phyloP scores from a whole-genome alignment of 2,888 invertebrate species.

The Clusia tigrina region DNA sequence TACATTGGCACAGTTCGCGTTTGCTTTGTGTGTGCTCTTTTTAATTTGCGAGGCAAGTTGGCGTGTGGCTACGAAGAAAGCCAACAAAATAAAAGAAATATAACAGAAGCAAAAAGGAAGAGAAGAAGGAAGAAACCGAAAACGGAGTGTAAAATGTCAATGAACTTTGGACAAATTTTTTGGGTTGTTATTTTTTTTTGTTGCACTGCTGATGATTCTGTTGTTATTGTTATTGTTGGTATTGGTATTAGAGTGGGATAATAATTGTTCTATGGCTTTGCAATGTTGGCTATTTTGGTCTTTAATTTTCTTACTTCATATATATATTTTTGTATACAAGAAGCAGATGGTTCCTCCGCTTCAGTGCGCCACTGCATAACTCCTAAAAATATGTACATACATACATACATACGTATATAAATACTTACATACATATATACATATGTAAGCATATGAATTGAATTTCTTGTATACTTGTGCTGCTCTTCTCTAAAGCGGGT shows the following conservation, averaged over 20 bases:
- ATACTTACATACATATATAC: background rate
- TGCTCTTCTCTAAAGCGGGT: background rate
- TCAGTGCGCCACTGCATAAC: too few species aligned
- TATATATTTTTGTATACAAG: background rate
- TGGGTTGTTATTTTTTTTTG: slow-evolving; percentile 25
- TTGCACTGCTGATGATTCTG: slow-evolving; percentile 9
- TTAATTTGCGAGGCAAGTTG: background rate
- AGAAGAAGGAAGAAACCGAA: slow-evolving; percentile 17
- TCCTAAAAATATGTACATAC: background rate
- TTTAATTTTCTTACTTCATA: background rate
- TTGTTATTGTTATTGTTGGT: slow-evolving; percentile 27
- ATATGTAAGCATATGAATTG: background rate
- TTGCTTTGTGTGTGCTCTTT: background rate
- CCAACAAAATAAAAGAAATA: background rate
- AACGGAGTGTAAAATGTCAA: slow-evolving; percentile 44
- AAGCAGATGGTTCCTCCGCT: background rate
- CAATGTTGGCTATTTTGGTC: background rate
- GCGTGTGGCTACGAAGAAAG: background rate
- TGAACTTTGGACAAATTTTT: slow-evolving; percentile 60
- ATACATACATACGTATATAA: too few species aligned
- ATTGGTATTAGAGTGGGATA: background rate
- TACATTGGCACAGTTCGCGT: background rate
- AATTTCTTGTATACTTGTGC: background rate
- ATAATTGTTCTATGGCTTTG: background rate
- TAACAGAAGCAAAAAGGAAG: background rate